Evolutionary conservation across 64 coral and sea anemone genomes (phyloP), one percentile per base, ranked within the genome.

Genomic region (Pocillopora damicornis): DNA sequence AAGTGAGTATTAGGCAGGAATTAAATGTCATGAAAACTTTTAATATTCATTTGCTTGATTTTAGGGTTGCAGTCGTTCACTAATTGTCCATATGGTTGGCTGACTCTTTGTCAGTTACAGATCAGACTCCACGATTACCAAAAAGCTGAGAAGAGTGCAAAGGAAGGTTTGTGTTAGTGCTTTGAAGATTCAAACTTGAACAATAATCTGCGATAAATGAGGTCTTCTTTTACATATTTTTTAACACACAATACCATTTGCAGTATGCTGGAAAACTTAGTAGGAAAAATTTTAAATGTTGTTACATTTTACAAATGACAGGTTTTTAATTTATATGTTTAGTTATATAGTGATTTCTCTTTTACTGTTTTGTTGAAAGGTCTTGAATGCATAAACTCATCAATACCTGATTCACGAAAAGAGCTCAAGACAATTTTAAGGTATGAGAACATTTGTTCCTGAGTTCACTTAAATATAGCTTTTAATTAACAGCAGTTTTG

Each of bases 71-170:
- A 86, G 62, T n/a, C 59, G 14, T 91, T 77, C 75, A 51, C 60
- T 9, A 26, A 91, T 20, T 91, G 90, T 62, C 42, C 90, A 58
- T 75, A 37, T 51, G 90, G 90, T 17, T 91, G 90, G 90, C 75
- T 91, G 11, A 72, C 36, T 11, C 17, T 91, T 2, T 64, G 60
- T 13, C 60, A 61, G 22, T 45, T 74, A 68, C 82, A 87, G 59
- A 56, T 64, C 13, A 35, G 37, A 60, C 35, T 86, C 74, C 90
- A 91, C 62, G 75, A 87, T 82, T 91, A 91, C 58, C 75, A 69
- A 25, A 20, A 23, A 78, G 90, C 90, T 68, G 82, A 65, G 51
- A 91, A 87, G 30, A 78, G 82, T 87, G 73, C 82, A 17, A 10
- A 13, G 15, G 87, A 91, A 87, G 90, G 90, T 91, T 5, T 37